Evolutionary conservation across 2,113 vertebrate genomes (phyloP), one percentile per base, ranked within the genome.

Genomic region (cattle (Bos taurus)): DNA sequence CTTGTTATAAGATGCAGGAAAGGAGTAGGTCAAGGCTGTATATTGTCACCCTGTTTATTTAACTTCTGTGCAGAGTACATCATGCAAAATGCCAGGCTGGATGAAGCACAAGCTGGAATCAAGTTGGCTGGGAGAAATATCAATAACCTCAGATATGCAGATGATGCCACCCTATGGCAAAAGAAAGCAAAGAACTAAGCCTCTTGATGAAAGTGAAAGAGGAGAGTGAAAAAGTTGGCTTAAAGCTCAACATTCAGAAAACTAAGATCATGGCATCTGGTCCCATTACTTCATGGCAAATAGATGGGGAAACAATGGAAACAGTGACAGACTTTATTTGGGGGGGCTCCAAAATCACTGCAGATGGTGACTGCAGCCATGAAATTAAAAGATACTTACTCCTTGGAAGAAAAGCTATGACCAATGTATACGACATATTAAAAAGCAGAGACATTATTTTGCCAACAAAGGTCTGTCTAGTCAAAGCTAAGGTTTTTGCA

Each of bases 361-460:
- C 33, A 67, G 33, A n/a, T 67, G 64, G 64, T 67, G 33, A n/a
- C 4, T 67, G 64, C 8, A n/a, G 33, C 33, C 33, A n/a, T 67
- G 16, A n/a, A 67, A 67, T 19, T 67, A 67, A 19, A n/a, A 67
- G 16, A n/a, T 0, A 3, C 16, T 67, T 67, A 4, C 64, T n/a
- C 33, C 64, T 67, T 67, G 33, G 16, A 67, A 67, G 33, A 67
- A n/a, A 67, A 67, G 16, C 4, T n/a, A n/a, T 67, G 33, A 67
- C 3, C 33, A n/a, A n/a, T 16, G 8, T 67, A n/a, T 8, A n/a
- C 2, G 4, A 16, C 16, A n/a, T n/a, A n/a, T 19, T n/a, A 19
- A n/a, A 10, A 67, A 67, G 64, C 16, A 19, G 64, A 67, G 33
- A 67, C 8, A 67, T 67, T n/a, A 67, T n/a, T 19, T 67, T 67